Percentiles rank a stretch among this genome's conserved stretches.
These are phyloP conservation scores for Pseudomyrmex concolor DNA, from an alignment of 1,140 invertebrate genomes.

Conservation along the genomic window DNA sequence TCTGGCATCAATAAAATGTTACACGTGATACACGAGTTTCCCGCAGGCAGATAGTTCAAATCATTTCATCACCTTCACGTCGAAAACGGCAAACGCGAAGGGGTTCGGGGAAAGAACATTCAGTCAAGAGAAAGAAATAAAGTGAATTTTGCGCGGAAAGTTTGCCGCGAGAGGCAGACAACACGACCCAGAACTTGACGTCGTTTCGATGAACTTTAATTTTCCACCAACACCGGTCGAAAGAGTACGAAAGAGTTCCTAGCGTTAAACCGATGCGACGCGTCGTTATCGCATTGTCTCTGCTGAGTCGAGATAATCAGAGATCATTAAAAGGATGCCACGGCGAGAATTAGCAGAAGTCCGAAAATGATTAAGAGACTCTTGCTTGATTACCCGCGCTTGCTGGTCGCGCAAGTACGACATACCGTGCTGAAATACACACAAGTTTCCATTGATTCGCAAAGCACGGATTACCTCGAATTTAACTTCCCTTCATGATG, in stretches of 20 bases:
- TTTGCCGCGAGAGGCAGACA: neutral
- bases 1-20: constrained; percentile 67
- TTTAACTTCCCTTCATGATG: constrained; percentile 13
- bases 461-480: neutral
- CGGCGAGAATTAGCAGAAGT: neutral
- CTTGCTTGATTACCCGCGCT: neutral
- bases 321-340: constrained; percentile 28
- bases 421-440: neutral
- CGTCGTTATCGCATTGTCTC: constrained; percentile 13
- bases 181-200: neutral
- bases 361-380: neutral
- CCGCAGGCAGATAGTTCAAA: constrained; percentile 26
- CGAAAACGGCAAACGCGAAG: neutral
- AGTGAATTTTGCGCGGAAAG: constrained; percentile 13
- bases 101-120: neutral
- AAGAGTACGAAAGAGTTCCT: neutral
- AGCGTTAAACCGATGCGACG: neutral
- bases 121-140: neutral
- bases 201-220: constrained; percentile 12
- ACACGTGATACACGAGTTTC: constrained; percentile 61
- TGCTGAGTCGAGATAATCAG: constrained; percentile 23
- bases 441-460: neutral
- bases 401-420: neutral
- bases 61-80: constrained; percentile 41
- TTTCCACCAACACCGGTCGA: neutral